Conservation (phyloP, 2,113 vertebrate genomes). For the Labeo catla region DNA sequence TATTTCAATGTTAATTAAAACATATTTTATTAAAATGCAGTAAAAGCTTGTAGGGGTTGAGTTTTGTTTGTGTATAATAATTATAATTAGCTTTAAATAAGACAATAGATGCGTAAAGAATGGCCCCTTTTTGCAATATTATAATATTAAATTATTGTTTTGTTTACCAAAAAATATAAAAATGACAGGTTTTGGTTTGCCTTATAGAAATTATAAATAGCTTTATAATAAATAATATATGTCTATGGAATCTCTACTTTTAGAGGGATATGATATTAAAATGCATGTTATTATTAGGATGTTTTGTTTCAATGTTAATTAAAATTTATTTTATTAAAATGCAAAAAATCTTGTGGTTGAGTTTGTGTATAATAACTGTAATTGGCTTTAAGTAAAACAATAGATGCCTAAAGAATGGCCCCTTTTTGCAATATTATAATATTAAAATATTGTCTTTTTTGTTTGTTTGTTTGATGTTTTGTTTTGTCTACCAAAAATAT, state of each 20-base stretch:
- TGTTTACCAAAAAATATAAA: not conserved
- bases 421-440: not conserved
- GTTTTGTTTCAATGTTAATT: too few species aligned
- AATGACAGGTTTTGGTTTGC: too few species aligned
- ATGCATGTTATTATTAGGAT: too few species aligned
- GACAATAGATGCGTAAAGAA: not conserved
- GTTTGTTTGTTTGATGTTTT: not conserved
- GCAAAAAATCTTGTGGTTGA: not conserved
- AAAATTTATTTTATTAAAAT: not conserved
- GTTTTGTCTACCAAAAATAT: not conserved
- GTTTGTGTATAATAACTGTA: not conserved
- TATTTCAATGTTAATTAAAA: too few species aligned
- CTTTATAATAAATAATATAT: too few species aligned
- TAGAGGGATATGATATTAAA: not conserved
- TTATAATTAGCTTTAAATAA: not conserved
- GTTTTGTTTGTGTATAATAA: not conserved
- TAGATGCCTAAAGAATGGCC: not conserved
- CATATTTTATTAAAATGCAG: not conserved
- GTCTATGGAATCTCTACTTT: too few species aligned
- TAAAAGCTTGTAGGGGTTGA: not conserved
- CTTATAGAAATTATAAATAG: too few species aligned
- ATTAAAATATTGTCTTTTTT: not conserved
- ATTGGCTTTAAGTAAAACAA: not conserved
- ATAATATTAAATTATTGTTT: not conserved
- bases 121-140: not conserved